Evolutionary conservation across 2,888 invertebrate species (phyloP).

Genomic region (Cheiracanthium punctorium): DNA sequence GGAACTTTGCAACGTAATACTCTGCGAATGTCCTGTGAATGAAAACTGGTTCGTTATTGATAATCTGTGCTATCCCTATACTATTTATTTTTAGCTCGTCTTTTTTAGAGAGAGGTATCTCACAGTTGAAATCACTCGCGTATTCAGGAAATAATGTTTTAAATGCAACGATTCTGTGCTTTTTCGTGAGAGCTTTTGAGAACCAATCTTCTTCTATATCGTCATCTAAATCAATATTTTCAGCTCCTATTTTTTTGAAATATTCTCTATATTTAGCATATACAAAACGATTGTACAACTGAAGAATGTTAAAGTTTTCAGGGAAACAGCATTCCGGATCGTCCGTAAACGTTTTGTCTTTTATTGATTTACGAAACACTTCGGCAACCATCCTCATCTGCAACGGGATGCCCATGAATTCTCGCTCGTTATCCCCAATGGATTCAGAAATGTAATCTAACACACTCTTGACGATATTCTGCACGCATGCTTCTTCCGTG

Average conservation of each 20-base stretch:
- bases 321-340: neutral
- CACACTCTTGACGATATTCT: neutral
- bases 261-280: neutral
- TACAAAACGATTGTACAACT: neutral
- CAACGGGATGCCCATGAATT: slow-evolving; percentile 13
- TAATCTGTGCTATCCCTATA: neutral
- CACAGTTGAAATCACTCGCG: neutral
- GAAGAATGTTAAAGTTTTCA: neutral
- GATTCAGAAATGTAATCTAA: neutral
- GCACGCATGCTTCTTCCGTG: neutral
- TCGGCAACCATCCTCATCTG: slow-evolving; percentile 19
- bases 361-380: neutral
- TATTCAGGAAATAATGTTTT: neutral
- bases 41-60: neutral
- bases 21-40: slow-evolving; percentile 24
- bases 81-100: neutral
- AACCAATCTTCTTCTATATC: neutral
- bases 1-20: slow-evolving; percentile 29
- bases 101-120: neutral
- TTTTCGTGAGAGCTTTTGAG: neutral
- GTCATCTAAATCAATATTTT: neutral
- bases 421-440: neutral
- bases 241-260: neutral
- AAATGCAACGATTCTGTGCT: neutral
- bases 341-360: neutral